These are phyloP conservation scores for Eurystomus gularis DNA, from an alignment of 2,113 vertebrate genomes.

Conservation along the genomic window DNA sequence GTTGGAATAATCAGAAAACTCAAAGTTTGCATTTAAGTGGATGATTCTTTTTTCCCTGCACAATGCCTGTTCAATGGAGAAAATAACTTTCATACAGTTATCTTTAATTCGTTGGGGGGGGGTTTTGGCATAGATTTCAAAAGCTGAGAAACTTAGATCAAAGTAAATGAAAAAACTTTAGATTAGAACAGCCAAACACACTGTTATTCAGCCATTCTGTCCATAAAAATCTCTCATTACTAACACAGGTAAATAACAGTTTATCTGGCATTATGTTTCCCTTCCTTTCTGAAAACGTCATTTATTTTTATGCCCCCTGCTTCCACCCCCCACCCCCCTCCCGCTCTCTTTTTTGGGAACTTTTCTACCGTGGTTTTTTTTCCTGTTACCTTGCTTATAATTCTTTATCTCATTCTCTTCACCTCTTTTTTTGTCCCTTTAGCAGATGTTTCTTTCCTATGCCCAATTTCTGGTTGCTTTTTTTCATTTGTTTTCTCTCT, in stretches of 20 bases:
- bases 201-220: not conserved
- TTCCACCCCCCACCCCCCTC: too few species aligned
- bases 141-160: not conserved
- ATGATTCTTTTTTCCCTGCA: not conserved
- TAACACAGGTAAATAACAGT: not conserved
- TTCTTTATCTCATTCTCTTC: not conserved
- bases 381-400: not conserved
- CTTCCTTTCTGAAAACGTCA: not conserved
- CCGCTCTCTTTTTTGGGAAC: too few species aligned
- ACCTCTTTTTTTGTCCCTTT: not conserved
- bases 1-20: not conserved
- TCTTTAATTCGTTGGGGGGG: not conserved
- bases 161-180: not conserved
- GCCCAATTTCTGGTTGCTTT: not conserved
- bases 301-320: not conserved
- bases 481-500: slow-evolving; percentile 53
- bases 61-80: not conserved
- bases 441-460: slow-evolving; percentile 38
- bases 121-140: not conserved
- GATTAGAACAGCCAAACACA: not conserved
- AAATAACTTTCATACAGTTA: not conserved
- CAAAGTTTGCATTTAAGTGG: not conserved
- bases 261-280: not conserved
- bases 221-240: not conserved
- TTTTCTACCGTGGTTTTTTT: not conserved